phyloP scores from a whole-genome alignment of 2,113 vertebrate species.

The Morone saxatilis region DNA sequence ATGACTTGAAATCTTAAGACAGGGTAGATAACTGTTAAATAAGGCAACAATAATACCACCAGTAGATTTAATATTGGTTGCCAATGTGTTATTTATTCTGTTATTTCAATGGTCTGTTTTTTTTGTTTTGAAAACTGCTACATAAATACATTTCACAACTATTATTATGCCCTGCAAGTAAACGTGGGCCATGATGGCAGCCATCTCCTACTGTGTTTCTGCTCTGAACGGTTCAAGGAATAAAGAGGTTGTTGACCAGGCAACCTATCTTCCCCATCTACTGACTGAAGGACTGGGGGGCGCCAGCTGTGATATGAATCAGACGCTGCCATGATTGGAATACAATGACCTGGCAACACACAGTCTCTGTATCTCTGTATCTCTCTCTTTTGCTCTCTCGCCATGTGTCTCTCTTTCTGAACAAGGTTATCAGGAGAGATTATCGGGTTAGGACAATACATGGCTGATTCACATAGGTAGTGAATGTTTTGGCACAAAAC shows the following conservation, averaged over 20 bases:
- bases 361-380: constrained; percentile 14
- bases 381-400: neutral
- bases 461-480: constrained; percentile 29
- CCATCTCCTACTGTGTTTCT: constrained; percentile 10
- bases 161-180: neutral
- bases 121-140: neutral
- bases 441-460: constrained; percentile 60
- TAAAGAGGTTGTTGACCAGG: constrained; percentile 62
- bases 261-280: constrained; percentile 53
- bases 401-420: constrained; percentile 32
- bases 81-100: neutral
- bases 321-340: constrained; percentile 66
- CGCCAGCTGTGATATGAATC: constrained; percentile 71
- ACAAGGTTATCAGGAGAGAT: constrained; percentile 75
- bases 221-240: constrained; percentile 28
- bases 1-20: neutral
- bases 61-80: neutral
- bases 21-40: neutral
- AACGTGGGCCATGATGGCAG: neutral
- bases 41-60: neutral
- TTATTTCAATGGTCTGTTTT: too few relatives aligned
- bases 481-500: constrained; percentile 10
- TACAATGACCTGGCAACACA: constrained; percentile 61
- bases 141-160: neutral
- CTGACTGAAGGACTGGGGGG: constrained; percentile 22